These are phyloP conservation scores for Tillus elongatus DNA, from an alignment of 2,888 invertebrate genomes.

Conservation along the genomic window DNA sequence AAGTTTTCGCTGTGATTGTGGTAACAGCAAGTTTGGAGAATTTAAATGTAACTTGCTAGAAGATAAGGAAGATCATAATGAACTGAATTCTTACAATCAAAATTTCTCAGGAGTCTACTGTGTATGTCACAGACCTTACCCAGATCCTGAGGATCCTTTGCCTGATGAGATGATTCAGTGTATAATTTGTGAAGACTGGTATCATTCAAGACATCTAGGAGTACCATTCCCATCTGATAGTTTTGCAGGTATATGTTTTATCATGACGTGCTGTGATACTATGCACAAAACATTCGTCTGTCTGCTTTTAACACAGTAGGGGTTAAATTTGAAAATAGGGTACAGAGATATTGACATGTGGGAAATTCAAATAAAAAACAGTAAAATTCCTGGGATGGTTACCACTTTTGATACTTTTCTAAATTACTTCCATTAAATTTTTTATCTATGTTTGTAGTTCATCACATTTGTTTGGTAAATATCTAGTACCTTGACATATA, in stretches of 20 bases:
- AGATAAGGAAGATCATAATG: slow-evolving; percentile 56
- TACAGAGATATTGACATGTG: no score
- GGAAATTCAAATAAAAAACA: no score
- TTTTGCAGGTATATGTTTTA: slow-evolving; percentile 31
- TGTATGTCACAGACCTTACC: slow-evolving; percentile 84
- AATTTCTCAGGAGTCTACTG: slow-evolving; percentile 93
- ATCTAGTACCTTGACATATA: no score
- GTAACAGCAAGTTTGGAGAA: slow-evolving; percentile 65
- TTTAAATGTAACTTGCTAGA: slow-evolving; percentile 59
- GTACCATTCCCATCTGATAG: slow-evolving; percentile 47
- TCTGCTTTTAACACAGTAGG: no score
- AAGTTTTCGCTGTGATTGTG: slow-evolving; percentile 93
- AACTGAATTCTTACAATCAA: slow-evolving; percentile 76
- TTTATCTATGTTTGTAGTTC: no score
- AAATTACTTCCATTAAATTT: no score
- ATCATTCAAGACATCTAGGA: slow-evolving; percentile 71
- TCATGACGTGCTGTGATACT: no score
- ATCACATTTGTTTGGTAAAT: no score
- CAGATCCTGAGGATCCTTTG: slow-evolving; percentile 73
- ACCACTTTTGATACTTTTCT: no score
- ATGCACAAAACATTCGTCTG: no score
- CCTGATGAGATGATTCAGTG: slow-evolving; percentile 96
- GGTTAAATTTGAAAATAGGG: no score
- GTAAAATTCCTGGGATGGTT: no score
- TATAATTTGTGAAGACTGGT: slow-evolving; percentile 96